These are phyloP conservation scores for Lycia hirtaria DNA, from an alignment of 2,888 invertebrate species.

Conservation along the genomic window DNA sequence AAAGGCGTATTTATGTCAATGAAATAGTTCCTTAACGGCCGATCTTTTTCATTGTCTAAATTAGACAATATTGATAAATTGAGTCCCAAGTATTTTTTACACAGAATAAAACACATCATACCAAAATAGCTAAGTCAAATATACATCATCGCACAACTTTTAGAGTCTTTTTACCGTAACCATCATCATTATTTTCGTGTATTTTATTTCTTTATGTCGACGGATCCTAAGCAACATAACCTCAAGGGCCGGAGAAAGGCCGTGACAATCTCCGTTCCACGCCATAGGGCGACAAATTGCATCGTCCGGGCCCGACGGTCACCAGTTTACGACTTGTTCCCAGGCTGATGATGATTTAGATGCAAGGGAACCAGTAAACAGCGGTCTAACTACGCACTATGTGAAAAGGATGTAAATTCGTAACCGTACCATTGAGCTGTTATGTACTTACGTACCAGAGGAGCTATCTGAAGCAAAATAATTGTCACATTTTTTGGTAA, in stretches of 20 bases:
- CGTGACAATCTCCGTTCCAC: constrained; percentile 41
- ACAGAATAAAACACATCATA: no score
- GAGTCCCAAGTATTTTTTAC: no score
- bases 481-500: no score
- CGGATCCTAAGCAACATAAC: constrained; percentile 28
- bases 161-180: background rate
- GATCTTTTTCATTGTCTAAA: no score
- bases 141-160: background rate
- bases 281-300: constrained; percentile 47
- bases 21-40: no score
- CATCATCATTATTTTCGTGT: background rate
- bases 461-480: background rate
- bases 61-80: no score
- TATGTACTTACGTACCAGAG: background rate
- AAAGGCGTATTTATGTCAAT: no score
- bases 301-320: constrained; percentile 57
- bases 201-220: constrained; percentile 5
- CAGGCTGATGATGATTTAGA: constrained; percentile 83
- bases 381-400: constrained; percentile 44
- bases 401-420: background rate
- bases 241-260: constrained; percentile 31
- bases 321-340: constrained; percentile 78
- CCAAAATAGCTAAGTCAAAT: background rate
- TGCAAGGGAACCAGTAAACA: constrained; percentile 74
- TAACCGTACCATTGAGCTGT: no score